Evolutionary conservation across 2,797 vertebrate species (phyloP).

Genomic region (Siniperca undulata): DNA sequence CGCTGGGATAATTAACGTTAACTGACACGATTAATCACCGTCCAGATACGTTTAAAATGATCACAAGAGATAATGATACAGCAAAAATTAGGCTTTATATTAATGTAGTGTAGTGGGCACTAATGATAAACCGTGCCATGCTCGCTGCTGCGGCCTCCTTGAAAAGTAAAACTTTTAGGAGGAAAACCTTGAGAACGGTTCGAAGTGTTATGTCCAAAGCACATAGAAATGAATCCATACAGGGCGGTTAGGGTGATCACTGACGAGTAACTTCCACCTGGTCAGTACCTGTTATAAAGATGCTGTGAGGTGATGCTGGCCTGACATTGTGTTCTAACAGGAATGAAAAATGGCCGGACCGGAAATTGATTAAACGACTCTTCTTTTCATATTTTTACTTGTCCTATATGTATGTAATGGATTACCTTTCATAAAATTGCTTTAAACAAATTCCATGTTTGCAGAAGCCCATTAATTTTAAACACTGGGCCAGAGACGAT

Average conservation of each 20-base stretch:
- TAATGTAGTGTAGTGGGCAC: too few relatives aligned
- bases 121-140: not conserved
- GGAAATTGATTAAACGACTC: constrained; percentile 10
- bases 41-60: not conserved
- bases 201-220: not conserved
- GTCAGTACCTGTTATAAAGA: too few relatives aligned
- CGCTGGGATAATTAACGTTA: not conserved
- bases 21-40: not conserved
- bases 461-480: constrained; percentile 35
- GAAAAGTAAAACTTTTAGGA: not conserved
- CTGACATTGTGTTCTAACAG: not conserved
- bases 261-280: not conserved
- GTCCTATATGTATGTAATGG: constrained; percentile 4
- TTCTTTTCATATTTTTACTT: not conserved
- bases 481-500: constrained; percentile 19
- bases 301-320: not conserved
- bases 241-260: too few relatives aligned
- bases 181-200: not conserved
- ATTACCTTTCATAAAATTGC: constrained; percentile 27
- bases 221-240: not conserved
- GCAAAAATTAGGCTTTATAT: not conserved
- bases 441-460: constrained; percentile 29
- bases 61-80: not conserved
- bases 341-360: constrained; percentile 28
- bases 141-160: not conserved